Conservation (phyloP, 2,113 vertebrate species). For the Corythornis madagascariensis region DNA sequence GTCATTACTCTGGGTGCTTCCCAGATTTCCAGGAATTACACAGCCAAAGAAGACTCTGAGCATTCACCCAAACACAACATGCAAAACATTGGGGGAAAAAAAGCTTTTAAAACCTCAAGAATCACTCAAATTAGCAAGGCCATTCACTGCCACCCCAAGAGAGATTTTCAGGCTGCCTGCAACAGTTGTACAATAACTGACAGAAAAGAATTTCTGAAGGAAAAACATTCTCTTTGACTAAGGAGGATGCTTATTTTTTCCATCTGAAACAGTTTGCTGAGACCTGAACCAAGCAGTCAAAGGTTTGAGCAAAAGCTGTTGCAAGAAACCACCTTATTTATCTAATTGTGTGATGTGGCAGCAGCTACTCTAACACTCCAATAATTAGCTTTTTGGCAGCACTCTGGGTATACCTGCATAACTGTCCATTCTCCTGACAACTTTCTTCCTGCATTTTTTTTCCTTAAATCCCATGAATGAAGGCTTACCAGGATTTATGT, state of each 20-base stretch:
- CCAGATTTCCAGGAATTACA: neutral
- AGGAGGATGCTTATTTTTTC: neutral
- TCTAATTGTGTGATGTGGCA: neutral
- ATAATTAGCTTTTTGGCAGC: neutral
- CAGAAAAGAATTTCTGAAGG: neutral
- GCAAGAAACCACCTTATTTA: neutral
- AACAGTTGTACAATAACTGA: neutral
- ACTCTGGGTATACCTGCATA: neutral
- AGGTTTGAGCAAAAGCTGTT: neutral
- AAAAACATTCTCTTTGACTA: neutral
- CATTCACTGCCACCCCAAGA: neutral
- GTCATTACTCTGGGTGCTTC: neutral
- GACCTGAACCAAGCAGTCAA: neutral
- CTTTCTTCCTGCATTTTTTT: slow-evolving; percentile 19
- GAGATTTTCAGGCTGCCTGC: neutral
- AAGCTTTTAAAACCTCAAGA: neutral
- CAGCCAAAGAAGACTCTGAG: neutral
- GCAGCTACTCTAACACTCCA: neutral
- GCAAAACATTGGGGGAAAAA: neutral
- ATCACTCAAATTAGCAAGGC: neutral
- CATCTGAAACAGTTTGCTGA: neutral
- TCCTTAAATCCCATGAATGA: slow-evolving; percentile 17
- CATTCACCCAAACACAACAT: rapidly evolving
- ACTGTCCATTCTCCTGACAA: slow-evolving; percentile 18
- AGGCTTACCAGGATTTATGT: slow-evolving; percentile 62